Evolutionary conservation across 2,888 invertebrate genomes (phyloP), one percentile per base, ranked within the genome.

Genomic region (Acrocyrtus sp.): DNA sequence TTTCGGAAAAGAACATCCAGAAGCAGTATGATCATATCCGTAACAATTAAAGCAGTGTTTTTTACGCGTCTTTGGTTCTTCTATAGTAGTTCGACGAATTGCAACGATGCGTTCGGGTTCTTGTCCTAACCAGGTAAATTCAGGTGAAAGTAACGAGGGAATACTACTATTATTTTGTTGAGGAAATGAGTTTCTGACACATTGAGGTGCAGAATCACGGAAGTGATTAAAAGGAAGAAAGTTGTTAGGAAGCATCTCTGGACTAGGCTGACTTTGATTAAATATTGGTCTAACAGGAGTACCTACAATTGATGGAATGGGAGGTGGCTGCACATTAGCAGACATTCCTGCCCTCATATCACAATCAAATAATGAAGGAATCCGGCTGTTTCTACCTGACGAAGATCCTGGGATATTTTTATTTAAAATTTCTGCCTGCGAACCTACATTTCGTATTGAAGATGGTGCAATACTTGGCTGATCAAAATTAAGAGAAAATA

Each of bases 1-100:
- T 29, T 65, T 72, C 34, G 72, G 72, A 58, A 45, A 63, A 39
- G 72, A 51, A 22, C 72, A 72, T 39, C 72, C 63, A 15, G 72
- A 19, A 12, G 51, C 58, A 22, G 57, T 72, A 41, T 72, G 72
- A 65, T 57, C 63, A 63, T 72, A 65, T 45, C 72, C 63, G 45
- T 45, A 72, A 47, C 72, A 72, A 61, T 72, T 63, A 58, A 58
- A 72, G 53, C 72, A 72, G 45, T 72, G 61, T 29, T 72, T 72
- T 8, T 63, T 57, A 34, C 72, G 63, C 48, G 34, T 45, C 2
- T 62, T 27, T 19, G 63, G 56, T 15, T 19, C 17, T 45, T 58
- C 47, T 43, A 57, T 24, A 19, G 57, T 43, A 17, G 63, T 51
- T 43, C 72, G 63, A 26, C 63, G 58, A 34, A 63, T 58, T 34